phyloP scores from a whole-genome alignment of 1,140 invertebrate genomes.

The Colletes latitarsis region DNA sequence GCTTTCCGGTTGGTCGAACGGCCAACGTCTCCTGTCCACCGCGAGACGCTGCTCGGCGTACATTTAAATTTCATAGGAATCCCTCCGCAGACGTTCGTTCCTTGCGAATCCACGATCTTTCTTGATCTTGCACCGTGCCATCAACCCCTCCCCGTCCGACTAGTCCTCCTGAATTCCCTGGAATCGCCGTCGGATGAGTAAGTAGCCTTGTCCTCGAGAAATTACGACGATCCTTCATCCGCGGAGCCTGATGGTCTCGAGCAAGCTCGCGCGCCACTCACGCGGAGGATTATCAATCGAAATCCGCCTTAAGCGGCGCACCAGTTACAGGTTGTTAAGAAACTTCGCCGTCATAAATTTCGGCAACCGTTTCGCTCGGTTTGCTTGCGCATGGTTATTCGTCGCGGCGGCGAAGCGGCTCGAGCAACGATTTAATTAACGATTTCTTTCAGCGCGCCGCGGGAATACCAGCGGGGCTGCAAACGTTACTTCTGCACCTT shows the following conservation, averaged over 20 bases:
- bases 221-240: constrained; percentile 56
- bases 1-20: constrained; percentile 37
- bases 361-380: constrained; percentile 31
- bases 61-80: constrained; percentile 76
- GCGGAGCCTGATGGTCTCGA: constrained; percentile 6
- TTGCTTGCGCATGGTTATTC: constrained; percentile 28
- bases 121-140: constrained; percentile 16
- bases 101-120: constrained; percentile 56
- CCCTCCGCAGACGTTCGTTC: constrained; percentile 60
- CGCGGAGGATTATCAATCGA: constrained; percentile 57
- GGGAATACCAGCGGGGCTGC: not conserved
- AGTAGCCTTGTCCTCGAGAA: constrained; percentile 41
- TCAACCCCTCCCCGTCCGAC: not conserved
- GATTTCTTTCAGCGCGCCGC: constrained; percentile 49
- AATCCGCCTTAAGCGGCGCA: constrained; percentile 41
- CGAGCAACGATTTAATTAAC: constrained; percentile 59
- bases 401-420: constrained; percentile 16
- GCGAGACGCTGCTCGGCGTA: constrained; percentile 55
- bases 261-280: constrained; percentile 9
- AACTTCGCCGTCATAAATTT: constrained; percentile 57
- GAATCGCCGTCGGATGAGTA: constrained; percentile 36
- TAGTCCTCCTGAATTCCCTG: constrained; percentile 32
- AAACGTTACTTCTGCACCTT: constrained; percentile 14
- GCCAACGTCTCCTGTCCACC: constrained; percentile 52
- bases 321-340: constrained; percentile 61